phyloP scores from a whole-genome alignment of 1,140 invertebrate genomes.

The Gonioctena quinquepunctata region DNA sequence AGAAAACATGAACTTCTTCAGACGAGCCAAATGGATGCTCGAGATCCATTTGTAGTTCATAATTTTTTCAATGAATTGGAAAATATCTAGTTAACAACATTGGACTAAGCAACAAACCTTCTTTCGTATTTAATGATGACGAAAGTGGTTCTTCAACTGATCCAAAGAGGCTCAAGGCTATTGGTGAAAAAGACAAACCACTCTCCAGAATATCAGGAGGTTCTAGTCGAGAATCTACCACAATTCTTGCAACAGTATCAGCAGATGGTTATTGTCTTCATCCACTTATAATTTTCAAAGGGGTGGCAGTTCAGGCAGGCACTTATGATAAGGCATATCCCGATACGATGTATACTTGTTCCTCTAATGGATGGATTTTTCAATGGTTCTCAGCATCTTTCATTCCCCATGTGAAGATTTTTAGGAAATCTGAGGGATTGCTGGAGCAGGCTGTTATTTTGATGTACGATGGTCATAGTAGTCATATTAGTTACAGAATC shows the following conservation, averaged over 20 bases:
- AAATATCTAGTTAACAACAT: constrained; percentile 1
- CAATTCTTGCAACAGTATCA: constrained; percentile 42
- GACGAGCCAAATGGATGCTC: constrained; percentile 20
- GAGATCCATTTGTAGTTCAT: constrained; percentile 24
- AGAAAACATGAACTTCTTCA: constrained; percentile 29
- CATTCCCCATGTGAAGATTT: too few species aligned
- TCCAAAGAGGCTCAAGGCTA: background rate
- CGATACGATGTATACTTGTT: constrained; percentile 45
- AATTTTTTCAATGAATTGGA: constrained; percentile 25
- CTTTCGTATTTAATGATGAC: constrained; percentile 27
- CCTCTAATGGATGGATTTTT: too few species aligned
- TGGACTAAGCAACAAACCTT: background rate
- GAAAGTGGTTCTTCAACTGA: constrained; percentile 23
- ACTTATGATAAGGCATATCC: constrained; percentile 35
- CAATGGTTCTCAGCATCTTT: too few species aligned
- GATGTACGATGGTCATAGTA: too few species aligned
- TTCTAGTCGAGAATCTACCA: constrained; percentile 43
- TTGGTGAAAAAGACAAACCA: constrained; percentile 37
- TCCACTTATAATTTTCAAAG: constrained; percentile 49
- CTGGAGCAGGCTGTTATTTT: too few species aligned
- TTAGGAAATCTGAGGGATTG: too few species aligned
- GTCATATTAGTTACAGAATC: too few species aligned
- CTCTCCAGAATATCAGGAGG: constrained; percentile 41
- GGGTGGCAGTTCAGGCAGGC: constrained; percentile 40
- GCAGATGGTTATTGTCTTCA: constrained; percentile 43